Evolutionary conservation across 2,113 vertebrate genomes (phyloP).

Genomic region (Epinephelus lanceolatus): DNA sequence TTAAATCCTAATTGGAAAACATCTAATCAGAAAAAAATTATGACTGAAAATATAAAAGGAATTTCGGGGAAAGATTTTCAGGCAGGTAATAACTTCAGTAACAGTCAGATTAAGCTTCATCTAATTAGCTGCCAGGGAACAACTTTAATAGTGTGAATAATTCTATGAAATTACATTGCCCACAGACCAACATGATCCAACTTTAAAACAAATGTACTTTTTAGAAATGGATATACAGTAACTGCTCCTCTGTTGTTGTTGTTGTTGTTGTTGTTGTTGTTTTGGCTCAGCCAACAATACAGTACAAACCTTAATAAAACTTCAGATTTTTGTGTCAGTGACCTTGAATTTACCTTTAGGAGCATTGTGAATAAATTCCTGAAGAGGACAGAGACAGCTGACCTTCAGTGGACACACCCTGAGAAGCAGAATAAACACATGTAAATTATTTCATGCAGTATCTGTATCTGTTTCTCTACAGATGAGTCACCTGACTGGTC

Average conservation of each 20-base stretch:
- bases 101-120: not conserved
- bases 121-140: not conserved
- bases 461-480: not conserved
- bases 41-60: constrained; percentile 22
- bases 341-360: not conserved
- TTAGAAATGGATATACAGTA: too few relatives aligned
- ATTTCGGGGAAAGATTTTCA: not conserved
- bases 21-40: constrained; percentile 22
- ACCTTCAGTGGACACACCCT: constrained; percentile 1
- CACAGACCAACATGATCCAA: not conserved
- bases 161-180: not conserved
- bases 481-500: constrained; percentile 58
- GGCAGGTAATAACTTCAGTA: not conserved
- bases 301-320: not conserved
- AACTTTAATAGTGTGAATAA: not conserved
- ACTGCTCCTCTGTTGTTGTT: too few relatives aligned
- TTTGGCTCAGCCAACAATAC: too few relatives aligned
- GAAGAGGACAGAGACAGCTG: not conserved
- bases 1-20: constrained; percentile 38
- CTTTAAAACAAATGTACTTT: not conserved
- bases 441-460: not conserved
- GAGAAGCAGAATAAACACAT: not conserved
- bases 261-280: too few relatives aligned
- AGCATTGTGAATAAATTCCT: not conserved
- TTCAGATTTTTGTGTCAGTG: not conserved